Base-by-base conservation (phyloP, 2,888 invertebrate genomes). In the Pomacea canaliculata region DNA sequence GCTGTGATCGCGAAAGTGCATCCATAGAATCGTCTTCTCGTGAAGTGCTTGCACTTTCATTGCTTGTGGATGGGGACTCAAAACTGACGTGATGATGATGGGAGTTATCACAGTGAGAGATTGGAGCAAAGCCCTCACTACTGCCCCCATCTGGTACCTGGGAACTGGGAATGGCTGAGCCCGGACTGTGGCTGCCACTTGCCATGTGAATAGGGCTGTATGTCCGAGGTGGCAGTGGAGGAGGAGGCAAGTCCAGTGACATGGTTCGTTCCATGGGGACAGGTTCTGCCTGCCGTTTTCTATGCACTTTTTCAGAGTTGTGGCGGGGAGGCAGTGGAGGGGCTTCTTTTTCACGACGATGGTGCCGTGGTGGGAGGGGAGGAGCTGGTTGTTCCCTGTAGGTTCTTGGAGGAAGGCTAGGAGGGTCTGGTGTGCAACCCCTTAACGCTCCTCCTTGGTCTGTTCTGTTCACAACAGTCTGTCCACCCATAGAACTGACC, bases 201-300 rank as follows among this genome's bases (percentile, higher is more conserved):
- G 80, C 76, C 79, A 84, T 83, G 71, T 85, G 83, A 37, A 87
- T 81, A 23, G 88, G 88, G 77, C 87, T 87, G 75, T 87, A 87
- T n/a, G 87, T 87, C 71, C 88, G 73, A 16, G 88, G 88, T 10
- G 88, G 88, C 12, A 88, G 80, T 27, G 88, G 88, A 60, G 87
- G 88, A 10, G 88, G 88, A 18, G 78, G 73, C 68, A 78, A 67
- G n/a, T 71, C 79, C 27, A 77, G 37, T 12, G 76, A 63, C 18
- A 72, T 70, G 27, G 70, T 8, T 27, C 67, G 69, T 46, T 76
- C 73, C 23, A 70, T 69, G 16, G 56, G 70, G n/a, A 73, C 63
- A 7, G 68, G 70, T 51, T 66, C 68, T 65, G 70, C 71, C 18
- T 62, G 59, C 27, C 74, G 65, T 49, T 76, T 73, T 56, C 71